Conservation (phyloP, 1,140 invertebrate species). For the Latrodectus geometricus region DNA sequence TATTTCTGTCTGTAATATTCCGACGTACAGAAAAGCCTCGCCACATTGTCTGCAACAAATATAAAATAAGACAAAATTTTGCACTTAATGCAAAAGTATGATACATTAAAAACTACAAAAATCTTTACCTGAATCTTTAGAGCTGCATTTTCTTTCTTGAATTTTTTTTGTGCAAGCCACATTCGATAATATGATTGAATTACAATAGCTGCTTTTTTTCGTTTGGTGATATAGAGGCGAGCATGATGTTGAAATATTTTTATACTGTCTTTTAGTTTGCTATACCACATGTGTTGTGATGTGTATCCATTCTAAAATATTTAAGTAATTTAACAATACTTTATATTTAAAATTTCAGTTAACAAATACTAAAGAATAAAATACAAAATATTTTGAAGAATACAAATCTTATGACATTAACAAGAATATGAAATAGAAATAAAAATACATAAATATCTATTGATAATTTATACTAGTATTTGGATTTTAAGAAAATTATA, state of each 20-base stretch:
- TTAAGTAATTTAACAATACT: no score
- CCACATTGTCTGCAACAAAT: conserved; percentile 31
- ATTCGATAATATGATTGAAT: conserved; percentile 30
- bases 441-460: no score
- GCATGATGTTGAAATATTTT: conserved; percentile 28
- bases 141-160: conserved; percentile 11
- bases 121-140: conserved; percentile 40
- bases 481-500: no score
- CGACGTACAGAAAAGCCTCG: conserved; percentile 22
- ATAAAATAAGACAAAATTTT: background rate
- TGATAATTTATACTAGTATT: no score
- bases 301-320: background rate
- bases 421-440: no score
- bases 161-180: background rate
- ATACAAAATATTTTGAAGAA: no score
- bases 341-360: no score
- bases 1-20: conserved; percentile 1
- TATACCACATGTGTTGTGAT: conserved; percentile 4
- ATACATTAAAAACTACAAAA: background rate
- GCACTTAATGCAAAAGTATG: background rate
- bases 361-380: no score
- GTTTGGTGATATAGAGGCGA: conserved; percentile 13
- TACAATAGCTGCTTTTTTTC: conserved; percentile 9
- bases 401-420: no score
- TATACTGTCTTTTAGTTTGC: background rate